Evolutionary conservation across 1,140 invertebrate species (phyloP), one percentile per base, ranked within the genome.

Genomic region (Protaetia brevitarsis): DNA sequence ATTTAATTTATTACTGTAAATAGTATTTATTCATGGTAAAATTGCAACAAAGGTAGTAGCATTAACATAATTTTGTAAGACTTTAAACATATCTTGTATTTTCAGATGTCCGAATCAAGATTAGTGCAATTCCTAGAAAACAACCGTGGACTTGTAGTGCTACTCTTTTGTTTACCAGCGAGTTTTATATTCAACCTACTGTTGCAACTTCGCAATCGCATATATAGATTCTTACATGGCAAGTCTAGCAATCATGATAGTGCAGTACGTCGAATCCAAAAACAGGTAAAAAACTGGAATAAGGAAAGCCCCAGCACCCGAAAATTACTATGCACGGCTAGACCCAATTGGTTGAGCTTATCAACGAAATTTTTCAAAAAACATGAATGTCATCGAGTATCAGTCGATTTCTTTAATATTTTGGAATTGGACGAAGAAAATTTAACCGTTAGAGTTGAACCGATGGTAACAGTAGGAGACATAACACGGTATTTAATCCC

Each of bases 341-440:
- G 87, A 36, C 86, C 87, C 10, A 89, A 88, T 75, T 89, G 87
- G 87, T 77, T 86, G 16, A 87, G 85, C 41, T 77, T 89, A 11
- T 88, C 87, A 2, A 86, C 85, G 2, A 88, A 82, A 0, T 89
- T 88, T 75, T 88, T 86, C 76, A 78, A 80, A 70, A 88, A 88
- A 78, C 79, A 86, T 57, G 74, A 83, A 10, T 87, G 85, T 68
- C 84, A 88, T 68, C 79, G 84, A 76, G 80, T 89, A 13, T 75
- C 83, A 0, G 80, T 88, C 45, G 82, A 86, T 11, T 75, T 89
- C 2, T 86, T 81, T 66, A 77, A 83, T 68, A 82, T 85, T 70
- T 73, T 85, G 5, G 71, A 79, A 41, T 66, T 86, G 26, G 75
- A 85, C 66, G 78, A 82, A 70, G 58, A 74, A n/a, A 75, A 79